Percentiles rank a stretch among this genome's conserved stretches.
Evolutionary conservation across 2,113 vertebrate genomes (phyloP).

Genomic region (Neogale vison): DNA sequence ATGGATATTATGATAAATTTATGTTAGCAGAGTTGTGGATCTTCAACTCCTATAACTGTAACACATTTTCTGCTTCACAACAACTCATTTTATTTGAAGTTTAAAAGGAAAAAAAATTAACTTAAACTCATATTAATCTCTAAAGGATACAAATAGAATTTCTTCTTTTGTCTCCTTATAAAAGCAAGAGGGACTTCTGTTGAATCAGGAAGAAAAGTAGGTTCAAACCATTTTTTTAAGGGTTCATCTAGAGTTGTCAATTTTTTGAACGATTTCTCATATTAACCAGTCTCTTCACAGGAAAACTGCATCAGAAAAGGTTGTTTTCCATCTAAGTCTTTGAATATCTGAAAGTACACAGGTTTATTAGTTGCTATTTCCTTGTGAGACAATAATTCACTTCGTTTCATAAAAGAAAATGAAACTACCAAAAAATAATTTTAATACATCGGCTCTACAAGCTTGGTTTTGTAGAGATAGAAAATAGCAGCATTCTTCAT

Average conservation of each 20-base stretch:
- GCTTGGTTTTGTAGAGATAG: not conserved
- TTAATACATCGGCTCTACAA: not conserved
- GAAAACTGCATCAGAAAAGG: not conserved
- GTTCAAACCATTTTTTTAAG: not conserved
- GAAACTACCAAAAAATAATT: not conserved
- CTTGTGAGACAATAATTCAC: not conserved
- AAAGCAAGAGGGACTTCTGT: not conserved
- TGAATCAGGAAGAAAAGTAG: not conserved
- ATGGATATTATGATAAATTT: not conserved
- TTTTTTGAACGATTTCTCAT: not conserved
- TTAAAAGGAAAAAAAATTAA: not conserved
- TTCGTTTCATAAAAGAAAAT: not conserved
- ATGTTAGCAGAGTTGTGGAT: not conserved
- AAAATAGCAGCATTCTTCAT: constrained; percentile 34
- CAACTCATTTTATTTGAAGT: not conserved
- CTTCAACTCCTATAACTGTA: not conserved
- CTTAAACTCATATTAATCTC: not conserved
- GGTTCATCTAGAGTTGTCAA: not conserved
- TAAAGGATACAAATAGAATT: not conserved
- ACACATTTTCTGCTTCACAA: not conserved
- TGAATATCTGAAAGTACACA: not conserved
- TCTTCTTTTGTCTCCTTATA: not conserved
- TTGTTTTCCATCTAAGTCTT: not conserved
- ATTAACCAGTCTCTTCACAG: not conserved
- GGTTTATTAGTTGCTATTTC: not conserved